phyloP scores from a whole-genome alignment of 2,797 vertebrate genomes.

The Eulemur albifrons region DNA sequence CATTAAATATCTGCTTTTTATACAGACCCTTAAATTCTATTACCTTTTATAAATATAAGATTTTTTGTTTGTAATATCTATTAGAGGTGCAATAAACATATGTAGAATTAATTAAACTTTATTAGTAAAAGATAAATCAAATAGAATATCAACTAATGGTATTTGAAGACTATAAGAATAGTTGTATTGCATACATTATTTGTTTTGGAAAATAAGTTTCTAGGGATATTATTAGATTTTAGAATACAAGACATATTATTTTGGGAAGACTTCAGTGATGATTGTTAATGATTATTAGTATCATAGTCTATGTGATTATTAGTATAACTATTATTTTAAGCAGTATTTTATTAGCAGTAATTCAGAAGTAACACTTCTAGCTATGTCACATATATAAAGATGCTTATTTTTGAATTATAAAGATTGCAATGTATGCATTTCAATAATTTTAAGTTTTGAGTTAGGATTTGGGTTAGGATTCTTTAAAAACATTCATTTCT shows the following conservation, averaged over 20 bases:
- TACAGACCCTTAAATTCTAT: background rate
- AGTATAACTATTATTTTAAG: background rate
- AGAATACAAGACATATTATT: background rate
- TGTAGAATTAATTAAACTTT: background rate
- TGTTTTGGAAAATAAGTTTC: background rate
- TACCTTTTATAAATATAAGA: background rate
- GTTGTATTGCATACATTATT: background rate
- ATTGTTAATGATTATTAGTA: background rate
- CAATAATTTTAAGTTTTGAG: background rate
- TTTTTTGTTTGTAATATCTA: background rate
- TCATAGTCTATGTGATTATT: background rate
- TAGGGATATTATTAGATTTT: background rate
- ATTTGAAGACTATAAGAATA: background rate
- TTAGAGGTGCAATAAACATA: background rate
- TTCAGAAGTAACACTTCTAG: background rate
- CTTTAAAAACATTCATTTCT: background rate
- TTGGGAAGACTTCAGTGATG: background rate
- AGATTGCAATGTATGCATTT: background rate
- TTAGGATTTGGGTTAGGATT: background rate
- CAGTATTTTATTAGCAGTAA: background rate
- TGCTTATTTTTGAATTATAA: background rate
- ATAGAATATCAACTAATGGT: background rate
- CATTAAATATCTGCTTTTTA: background rate
- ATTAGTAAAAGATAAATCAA: background rate
- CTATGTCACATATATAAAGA: background rate